Evolutionary conservation across 2,113 vertebrate species (phyloP).

Genomic region (Tylochromis polylepis): DNA sequence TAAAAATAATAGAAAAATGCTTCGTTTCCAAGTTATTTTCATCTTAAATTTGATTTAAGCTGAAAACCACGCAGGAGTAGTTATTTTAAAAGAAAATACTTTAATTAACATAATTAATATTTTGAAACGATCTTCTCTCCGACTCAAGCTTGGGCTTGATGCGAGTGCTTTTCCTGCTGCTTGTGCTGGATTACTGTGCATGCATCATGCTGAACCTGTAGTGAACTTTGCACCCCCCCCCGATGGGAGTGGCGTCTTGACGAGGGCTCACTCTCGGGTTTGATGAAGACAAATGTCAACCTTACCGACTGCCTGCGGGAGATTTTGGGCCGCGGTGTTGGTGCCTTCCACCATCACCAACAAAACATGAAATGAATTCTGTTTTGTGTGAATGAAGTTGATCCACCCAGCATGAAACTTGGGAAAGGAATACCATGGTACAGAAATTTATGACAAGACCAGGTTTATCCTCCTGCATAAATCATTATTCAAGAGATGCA

Average conservation of each 20-base stretch:
- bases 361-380: neutral
- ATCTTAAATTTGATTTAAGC: accelerated
- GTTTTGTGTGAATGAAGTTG: neutral
- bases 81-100: neutral
- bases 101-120: neutral
- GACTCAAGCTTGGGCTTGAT: neutral
- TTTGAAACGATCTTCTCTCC: neutral
- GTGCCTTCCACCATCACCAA: neutral
- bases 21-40: accelerated
- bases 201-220: neutral
- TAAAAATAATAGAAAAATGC: neutral
- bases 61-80: neutral
- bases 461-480: neutral
- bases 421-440: neutral
- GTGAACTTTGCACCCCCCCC: neutral
- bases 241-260: neutral
- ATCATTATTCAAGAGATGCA: neutral
- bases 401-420: neutral
- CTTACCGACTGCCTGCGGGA: neutral
- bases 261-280: neutral
- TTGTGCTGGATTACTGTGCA: neutral
- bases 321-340: neutral
- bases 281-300: neutral
- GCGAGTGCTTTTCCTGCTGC: neutral
- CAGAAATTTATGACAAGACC: neutral